Evolutionary conservation across 1,140 invertebrate genomes (phyloP).

Genomic region (Chymomyza costata): DNA sequence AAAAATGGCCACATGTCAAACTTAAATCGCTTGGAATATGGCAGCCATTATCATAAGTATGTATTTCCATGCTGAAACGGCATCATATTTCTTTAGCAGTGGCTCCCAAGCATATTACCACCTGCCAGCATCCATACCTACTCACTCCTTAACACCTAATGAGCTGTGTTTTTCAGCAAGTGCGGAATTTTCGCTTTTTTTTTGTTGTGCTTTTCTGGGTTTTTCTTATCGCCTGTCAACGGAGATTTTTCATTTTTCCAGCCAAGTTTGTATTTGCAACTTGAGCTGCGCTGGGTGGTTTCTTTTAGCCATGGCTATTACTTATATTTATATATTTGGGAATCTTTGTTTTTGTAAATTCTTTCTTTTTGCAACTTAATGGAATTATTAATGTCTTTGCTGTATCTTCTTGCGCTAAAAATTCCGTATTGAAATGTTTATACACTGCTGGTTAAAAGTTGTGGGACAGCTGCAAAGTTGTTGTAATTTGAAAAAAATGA

Average conservation of each 20-base stretch:
- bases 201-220: not conserved
- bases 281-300: constrained; percentile 1
- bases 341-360: constrained; percentile 7
- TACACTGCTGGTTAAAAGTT: too few species aligned
- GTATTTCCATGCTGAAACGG: too few species aligned
- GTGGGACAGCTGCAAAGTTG: too few species aligned
- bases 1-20: too few species aligned
- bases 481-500: too few species aligned
- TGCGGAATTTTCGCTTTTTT: constrained; percentile 13
- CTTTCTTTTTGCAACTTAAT: constrained; percentile 39
- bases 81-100: too few species aligned
- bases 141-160: too few species aligned
- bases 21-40: too few species aligned
- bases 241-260: constrained; percentile 28
- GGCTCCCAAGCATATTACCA: too few species aligned
- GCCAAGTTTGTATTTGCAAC: constrained; percentile 16
- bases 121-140: too few species aligned
- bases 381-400: constrained; percentile 58
- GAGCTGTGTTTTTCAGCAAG: constrained; percentile 4
- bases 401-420: constrained; percentile 11
- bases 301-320: constrained; percentile 18
- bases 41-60: too few species aligned
- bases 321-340: too few species aligned
- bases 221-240: constrained; percentile 33
- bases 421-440: constrained; percentile 10